Evolutionary conservation across 2,113 vertebrate genomes (phyloP).

Genomic region (Gallinago jamesoni): DNA sequence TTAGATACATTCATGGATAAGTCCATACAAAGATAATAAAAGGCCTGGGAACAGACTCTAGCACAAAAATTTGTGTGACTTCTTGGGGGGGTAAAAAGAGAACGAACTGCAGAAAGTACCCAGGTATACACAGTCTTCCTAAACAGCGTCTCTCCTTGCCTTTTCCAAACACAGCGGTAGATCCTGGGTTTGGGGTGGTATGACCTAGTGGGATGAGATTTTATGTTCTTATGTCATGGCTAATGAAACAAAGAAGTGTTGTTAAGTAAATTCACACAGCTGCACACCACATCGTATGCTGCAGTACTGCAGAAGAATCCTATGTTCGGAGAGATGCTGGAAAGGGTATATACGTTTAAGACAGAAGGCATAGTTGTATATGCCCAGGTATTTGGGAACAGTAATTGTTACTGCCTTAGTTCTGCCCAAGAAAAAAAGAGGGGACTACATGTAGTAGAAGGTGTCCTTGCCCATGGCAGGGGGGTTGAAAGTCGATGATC

Average conservation of each 20-base stretch:
- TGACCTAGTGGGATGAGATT: neutral
- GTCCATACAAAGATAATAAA: neutral
- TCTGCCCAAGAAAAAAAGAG: neutral
- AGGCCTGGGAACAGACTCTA: neutral
- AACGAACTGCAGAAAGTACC: neutral
- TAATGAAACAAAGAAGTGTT: neutral
- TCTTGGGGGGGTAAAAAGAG: neutral
- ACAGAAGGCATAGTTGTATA: neutral
- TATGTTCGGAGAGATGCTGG: neutral
- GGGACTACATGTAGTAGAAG: neutral
- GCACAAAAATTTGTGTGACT: neutral
- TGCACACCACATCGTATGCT: accelerated
- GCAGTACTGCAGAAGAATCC: neutral
- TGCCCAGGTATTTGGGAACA: neutral
- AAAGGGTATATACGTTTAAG: neutral
- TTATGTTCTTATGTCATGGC: neutral
- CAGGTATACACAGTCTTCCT: neutral
- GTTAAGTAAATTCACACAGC: neutral
- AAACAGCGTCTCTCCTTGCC: neutral
- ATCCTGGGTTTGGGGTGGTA: neutral
- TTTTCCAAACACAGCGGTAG: neutral
- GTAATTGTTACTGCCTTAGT: neutral
- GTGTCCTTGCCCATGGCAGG: neutral
- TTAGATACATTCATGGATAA: neutral
- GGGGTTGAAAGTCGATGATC: neutral